Evolutionary conservation across 2,113 vertebrate species (phyloP).

Genomic region (Spea multiplicata): DNA sequence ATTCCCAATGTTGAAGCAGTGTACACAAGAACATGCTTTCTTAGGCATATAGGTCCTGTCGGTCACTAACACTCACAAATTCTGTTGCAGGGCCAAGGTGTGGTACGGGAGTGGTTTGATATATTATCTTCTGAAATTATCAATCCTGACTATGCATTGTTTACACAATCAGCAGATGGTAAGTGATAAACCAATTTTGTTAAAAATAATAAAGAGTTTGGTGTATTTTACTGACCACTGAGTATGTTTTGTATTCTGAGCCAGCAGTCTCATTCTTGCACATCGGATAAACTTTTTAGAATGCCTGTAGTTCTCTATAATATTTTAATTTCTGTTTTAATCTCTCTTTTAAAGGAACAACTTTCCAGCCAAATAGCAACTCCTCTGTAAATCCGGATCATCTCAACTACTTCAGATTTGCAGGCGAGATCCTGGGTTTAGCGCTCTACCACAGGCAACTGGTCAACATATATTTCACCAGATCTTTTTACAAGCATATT

Average conservation of each 20-base stretch:
- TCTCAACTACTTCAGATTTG: constrained; percentile 93
- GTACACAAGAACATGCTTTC: too few species aligned
- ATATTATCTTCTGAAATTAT: constrained; percentile 97
- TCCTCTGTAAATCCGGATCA: constrained; percentile 98
- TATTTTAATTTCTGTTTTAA: not conserved
- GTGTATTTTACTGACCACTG: too few species aligned
- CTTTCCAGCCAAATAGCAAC: constrained; percentile 98
- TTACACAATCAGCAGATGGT: constrained; percentile 98
- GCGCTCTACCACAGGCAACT: constrained; percentile 93
- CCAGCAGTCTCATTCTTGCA: too few species aligned
- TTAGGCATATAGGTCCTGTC: too few species aligned
- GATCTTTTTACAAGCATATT: constrained; percentile 98
- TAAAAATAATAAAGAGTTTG: not conserved
- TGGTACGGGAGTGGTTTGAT: constrained; percentile 98
- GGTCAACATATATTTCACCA: constrained; percentile 98
- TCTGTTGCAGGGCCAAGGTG: constrained; percentile 86
- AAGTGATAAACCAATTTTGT: constrained; percentile 52
- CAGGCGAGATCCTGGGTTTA: constrained; percentile 92
- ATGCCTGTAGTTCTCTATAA: not conserved
- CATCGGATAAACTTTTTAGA: too few species aligned
- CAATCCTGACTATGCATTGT: constrained; percentile 95
- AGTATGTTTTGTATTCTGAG: too few species aligned
- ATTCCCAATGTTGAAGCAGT: too few species aligned
- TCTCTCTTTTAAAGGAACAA: constrained; percentile 76
- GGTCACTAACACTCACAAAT: too few species aligned